Conservation (phyloP, 2,888 invertebrate genomes). For the Augiades crinisus region DNA sequence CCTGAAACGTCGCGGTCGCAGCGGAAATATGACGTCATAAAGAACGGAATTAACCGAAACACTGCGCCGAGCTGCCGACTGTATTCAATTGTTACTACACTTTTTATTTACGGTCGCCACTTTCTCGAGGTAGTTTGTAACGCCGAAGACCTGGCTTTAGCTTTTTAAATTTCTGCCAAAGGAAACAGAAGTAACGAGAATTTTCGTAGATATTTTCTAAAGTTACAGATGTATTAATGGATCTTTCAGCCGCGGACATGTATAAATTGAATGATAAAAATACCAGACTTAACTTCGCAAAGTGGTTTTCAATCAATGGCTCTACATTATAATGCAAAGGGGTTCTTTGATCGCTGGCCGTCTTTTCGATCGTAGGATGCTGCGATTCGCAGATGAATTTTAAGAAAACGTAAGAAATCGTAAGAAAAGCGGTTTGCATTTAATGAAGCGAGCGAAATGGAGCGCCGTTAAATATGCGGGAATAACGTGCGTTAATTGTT, state of each 20-base stretch:
- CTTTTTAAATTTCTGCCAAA: not conserved
- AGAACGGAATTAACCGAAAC: slow-evolving; percentile 22
- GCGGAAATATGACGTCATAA: slow-evolving; percentile 26
- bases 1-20: slow-evolving; percentile 12
- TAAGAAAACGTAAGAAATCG: not conserved
- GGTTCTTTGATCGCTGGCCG: too few species aligned
- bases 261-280: too few species aligned
- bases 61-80: slow-evolving; percentile 11
- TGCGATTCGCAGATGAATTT: not conserved
- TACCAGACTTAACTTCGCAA: too few species aligned
- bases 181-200: too few species aligned
- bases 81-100: slow-evolving; percentile 25
- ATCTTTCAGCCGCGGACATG: too few species aligned
- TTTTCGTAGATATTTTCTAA: too few species aligned
- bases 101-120: slow-evolving; percentile 22
- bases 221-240: too few species aligned
- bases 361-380: not conserved
- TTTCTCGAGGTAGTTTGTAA: slow-evolving; percentile 6
- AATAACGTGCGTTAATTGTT: slow-evolving; percentile 27
- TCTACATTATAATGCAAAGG: too few species aligned
- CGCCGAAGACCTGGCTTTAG: not conserved
- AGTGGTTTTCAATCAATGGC: too few species aligned
- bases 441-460: slow-evolving; percentile 19
- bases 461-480: slow-evolving; percentile 21
- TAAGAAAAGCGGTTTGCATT: slow-evolving; percentile 7